These are phyloP conservation scores for Drosophila ananassae DNA, from an alignment of 1,140 invertebrate genomes.

Conservation along the genomic window DNA sequence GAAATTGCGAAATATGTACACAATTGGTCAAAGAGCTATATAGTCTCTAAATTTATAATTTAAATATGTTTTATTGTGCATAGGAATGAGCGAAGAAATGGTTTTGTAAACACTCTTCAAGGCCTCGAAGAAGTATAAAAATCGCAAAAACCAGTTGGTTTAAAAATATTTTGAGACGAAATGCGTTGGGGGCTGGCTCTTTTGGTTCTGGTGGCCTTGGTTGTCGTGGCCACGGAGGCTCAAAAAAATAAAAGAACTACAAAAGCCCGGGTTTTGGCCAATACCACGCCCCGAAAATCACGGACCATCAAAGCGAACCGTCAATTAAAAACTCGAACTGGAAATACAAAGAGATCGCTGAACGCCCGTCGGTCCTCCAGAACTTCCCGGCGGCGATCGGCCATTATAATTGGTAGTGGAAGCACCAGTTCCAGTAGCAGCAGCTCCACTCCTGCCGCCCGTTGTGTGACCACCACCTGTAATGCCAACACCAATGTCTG, in stretches of 20 bases:
- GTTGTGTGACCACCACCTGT: constrained; percentile 32
- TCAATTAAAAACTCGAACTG: neutral
- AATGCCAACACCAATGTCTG: constrained; percentile 26
- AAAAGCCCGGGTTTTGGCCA: neutral
- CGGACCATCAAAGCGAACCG: neutral
- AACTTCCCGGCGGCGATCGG: neutral
- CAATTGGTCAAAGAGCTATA: constrained; percentile 19
- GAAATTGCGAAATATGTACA: constrained; percentile 29
- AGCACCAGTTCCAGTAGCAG: constrained; percentile 6
- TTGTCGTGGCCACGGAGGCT: constrained; percentile 36
- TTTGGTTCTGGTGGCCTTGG: constrained; percentile 30
- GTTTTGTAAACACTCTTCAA: constrained; percentile 33
- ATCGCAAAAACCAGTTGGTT: neutral
- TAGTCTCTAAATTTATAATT: neutral
- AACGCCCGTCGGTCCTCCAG: neutral
- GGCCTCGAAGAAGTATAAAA: constrained; percentile 34
- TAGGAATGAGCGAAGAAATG: constrained; percentile 14
- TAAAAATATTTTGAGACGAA: constrained; percentile 11
- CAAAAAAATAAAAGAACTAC: constrained; percentile 12
- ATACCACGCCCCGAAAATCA: neutral
- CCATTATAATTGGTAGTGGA: constrained; percentile 5
- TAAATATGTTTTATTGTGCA: constrained; percentile 15
- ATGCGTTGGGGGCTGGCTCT: constrained; percentile 36
- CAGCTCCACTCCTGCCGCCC: constrained; percentile 29
- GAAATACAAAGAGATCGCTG: neutral